These are phyloP conservation scores for Kryphioiulus occultus DNA, from an alignment of 2,888 invertebrate species.

Conservation along the genomic window DNA sequence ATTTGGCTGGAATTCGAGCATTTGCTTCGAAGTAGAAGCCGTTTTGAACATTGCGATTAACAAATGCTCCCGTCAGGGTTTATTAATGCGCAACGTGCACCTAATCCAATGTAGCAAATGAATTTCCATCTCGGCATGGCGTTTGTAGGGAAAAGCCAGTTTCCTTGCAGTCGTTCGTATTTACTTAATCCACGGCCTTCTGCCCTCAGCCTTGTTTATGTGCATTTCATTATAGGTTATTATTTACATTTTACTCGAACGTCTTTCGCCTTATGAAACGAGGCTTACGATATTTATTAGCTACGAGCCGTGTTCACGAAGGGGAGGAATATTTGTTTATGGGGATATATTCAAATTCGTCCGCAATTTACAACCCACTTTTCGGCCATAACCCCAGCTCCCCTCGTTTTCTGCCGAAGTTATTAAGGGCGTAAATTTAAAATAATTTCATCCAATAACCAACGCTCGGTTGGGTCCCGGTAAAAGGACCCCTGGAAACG, in stretches of 20 bases:
- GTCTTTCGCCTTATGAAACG: conserved; percentile 3
- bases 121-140: background rate
- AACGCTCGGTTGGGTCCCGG: background rate
- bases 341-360: background rate
- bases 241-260: conserved; percentile 15
- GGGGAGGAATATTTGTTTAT: conserved; percentile 15
- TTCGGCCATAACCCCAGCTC: background rate
- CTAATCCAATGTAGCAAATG: background rate
- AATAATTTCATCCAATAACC: conserved; percentile 11
- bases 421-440: conserved; percentile 23
- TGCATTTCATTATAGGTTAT: conserved; percentile 23
- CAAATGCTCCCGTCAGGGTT: background rate
- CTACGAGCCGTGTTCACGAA: background rate
- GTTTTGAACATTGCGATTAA: background rate
- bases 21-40: no score
- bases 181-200: conserved; percentile 23
- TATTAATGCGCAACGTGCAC: background rate
- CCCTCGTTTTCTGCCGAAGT: background rate
- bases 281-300: conserved; percentile 4
- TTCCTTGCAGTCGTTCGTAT: background rate
- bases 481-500: background rate
- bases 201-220: conserved; percentile 23
- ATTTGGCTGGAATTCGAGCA: no score
- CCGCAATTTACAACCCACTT: conserved; percentile 16
- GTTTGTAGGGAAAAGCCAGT: background rate